Evolutionary conservation across 2,888 invertebrate species (phyloP).

Genomic region (Macrostomum cliftonense): DNA sequence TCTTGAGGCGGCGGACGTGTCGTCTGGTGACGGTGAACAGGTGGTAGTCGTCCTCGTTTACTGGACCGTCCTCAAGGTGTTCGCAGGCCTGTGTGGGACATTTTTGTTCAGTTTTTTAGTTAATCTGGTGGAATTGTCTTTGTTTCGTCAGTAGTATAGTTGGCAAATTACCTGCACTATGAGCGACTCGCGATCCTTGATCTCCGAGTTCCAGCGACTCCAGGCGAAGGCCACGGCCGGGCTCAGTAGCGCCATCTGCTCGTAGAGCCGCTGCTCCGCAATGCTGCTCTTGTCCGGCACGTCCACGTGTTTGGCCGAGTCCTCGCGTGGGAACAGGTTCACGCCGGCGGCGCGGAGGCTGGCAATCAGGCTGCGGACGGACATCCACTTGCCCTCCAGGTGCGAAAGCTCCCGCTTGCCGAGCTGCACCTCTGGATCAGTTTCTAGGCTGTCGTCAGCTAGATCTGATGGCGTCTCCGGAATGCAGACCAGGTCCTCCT

Average conservation of each 20-base stretch:
- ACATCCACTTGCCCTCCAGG: slow-evolving; percentile 26
- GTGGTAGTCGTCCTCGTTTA: slow-evolving; percentile 25
- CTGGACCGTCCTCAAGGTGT: slow-evolving; percentile 24
- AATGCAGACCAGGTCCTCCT: slow-evolving; percentile 4
- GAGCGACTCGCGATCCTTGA: slow-evolving; percentile 20
- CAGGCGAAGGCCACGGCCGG: slow-evolving; percentile 31
- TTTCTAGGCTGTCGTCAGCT: slow-evolving; percentile 18
- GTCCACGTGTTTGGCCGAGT: slow-evolving; percentile 34
- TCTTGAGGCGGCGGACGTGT: not conserved
- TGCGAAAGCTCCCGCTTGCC: slow-evolving; percentile 16
- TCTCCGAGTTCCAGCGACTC: slow-evolving; percentile 34
- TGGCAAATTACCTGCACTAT: slow-evolving; percentile 17
- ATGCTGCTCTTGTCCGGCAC: slow-evolving; percentile 31
- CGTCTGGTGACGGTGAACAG: not conserved
- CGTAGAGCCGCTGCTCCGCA: slow-evolving; percentile 26
- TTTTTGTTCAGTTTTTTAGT: too few species aligned
- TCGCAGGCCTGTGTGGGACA: slow-evolving; percentile 27
- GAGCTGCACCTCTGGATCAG: too few species aligned
- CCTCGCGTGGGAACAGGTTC: slow-evolving; percentile 33
- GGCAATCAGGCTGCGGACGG: slow-evolving; percentile 22
- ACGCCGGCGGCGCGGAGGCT: slow-evolving; percentile 20
- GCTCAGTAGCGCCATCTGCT: slow-evolving; percentile 32
- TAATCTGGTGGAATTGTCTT: too few species aligned
- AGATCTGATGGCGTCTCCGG: too few species aligned
- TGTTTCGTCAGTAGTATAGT: too few species aligned